Evolutionary conservation across 2,888 invertebrate species (phyloP).

Genomic region (Chloromyia formosa): DNA sequence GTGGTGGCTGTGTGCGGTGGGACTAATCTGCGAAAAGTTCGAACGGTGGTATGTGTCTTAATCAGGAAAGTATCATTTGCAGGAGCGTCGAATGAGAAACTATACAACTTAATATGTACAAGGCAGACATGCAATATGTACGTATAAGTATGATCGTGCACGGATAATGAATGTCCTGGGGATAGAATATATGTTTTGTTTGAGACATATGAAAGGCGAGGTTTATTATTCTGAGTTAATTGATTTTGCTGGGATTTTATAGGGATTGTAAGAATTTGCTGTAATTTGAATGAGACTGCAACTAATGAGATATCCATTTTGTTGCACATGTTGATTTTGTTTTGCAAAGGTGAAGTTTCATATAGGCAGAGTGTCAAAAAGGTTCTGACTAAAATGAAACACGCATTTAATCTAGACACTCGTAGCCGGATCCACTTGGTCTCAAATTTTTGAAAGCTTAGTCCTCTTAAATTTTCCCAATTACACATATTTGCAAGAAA

Average conservation of each 20-base stretch:
- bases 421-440: too few species aligned
- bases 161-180: conserved; percentile 21
- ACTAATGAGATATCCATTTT: too few species aligned
- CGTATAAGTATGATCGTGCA: not conserved
- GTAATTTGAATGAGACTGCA: too few species aligned
- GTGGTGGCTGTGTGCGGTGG: not conserved
- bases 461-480: too few species aligned
- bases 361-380: too few species aligned
- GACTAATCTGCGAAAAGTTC: conserved; percentile 21
- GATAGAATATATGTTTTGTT: not conserved
- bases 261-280: too few species aligned
- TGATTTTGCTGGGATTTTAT: not conserved
- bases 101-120: not conserved
- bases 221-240: not conserved
- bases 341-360: too few species aligned
- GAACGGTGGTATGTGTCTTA: conserved; percentile 25
- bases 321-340: too few species aligned
- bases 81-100: conserved; percentile 19
- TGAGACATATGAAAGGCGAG: not conserved
- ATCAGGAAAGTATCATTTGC: conserved; percentile 42
- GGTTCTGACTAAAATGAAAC: too few species aligned
- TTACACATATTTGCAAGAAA: too few species aligned
- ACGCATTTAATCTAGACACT: too few species aligned
- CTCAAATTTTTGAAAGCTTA: too few species aligned
- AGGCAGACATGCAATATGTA: conserved; percentile 32